A percentile compares a stretch with the other conserved stretches of the same genome.
Evolutionary conservation across 2,888 invertebrate species (phyloP).

Genomic region (Trypoxylon attenuatum): DNA sequence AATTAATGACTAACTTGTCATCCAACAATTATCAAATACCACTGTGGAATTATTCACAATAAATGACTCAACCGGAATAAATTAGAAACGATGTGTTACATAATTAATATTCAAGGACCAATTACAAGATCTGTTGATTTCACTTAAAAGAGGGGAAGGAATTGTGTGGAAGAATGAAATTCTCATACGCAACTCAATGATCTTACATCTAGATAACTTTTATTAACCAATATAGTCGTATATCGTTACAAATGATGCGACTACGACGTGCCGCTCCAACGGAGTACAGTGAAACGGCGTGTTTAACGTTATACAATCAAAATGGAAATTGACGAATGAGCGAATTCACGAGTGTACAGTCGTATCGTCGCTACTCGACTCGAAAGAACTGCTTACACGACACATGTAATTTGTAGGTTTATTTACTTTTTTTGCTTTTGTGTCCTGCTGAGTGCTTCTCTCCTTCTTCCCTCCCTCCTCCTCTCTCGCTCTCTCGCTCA

Average conservation of each 20-base stretch:
- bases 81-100: no score
- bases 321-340: constrained; percentile 67
- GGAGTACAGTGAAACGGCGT: constrained; percentile 71
- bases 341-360: constrained; percentile 60
- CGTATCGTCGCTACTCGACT: constrained; percentile 70
- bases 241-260: constrained; percentile 73
- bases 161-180: no score
- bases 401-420: constrained; percentile 67
- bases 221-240: constrained; percentile 74
- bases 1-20: no score
- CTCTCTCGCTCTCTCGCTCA: constrained; percentile 2
- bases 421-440: constrained; percentile 54
- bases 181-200: background rate
- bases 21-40: no score
- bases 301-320: constrained; percentile 68
- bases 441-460: constrained; percentile 18
- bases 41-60: no score
- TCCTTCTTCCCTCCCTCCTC: constrained; percentile 32
- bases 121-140: no score
- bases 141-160: no score
- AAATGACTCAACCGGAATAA: no score
- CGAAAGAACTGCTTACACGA: constrained; percentile 72
- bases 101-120: no score
- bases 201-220: constrained; percentile 74
- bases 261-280: constrained; percentile 63